phyloP scores from a whole-genome alignment of 2,797 vertebrate genomes.

The Vultur gryphus region DNA sequence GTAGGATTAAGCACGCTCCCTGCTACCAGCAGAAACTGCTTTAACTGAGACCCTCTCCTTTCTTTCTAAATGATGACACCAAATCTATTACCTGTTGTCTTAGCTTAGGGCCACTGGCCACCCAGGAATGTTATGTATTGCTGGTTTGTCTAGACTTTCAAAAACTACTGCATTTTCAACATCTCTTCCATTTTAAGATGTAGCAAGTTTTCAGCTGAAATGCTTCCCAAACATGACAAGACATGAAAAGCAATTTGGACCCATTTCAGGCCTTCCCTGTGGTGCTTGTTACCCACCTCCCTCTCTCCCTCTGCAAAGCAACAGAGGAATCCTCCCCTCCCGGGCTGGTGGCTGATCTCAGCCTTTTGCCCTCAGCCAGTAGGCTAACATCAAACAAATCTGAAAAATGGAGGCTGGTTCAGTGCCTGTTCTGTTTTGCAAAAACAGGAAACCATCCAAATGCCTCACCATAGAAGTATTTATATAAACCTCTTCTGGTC shows the following conservation, averaged over 20 bases:
- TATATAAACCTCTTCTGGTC: background rate
- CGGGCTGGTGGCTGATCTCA: background rate
- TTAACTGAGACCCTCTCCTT: background rate
- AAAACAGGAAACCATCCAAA: background rate
- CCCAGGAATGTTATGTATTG: rapidly evolving
- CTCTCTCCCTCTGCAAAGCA: background rate
- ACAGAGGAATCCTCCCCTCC: background rate
- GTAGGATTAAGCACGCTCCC: background rate
- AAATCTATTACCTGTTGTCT: background rate
- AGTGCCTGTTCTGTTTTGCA: background rate
- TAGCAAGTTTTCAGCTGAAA: background rate
- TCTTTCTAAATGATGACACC: background rate
- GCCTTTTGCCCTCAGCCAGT: background rate
- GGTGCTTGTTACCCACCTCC: background rate
- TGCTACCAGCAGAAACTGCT: background rate
- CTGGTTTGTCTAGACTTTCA: background rate
- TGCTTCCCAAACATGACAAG: background rate
- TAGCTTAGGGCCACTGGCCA: background rate
- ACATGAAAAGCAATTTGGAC: background rate
- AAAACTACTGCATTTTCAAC: background rate
- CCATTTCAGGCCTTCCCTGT: background rate
- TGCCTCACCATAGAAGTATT: background rate
- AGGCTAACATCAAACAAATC: background rate
- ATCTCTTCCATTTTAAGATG: background rate
- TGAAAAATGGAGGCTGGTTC: background rate